A percentile compares a stretch with the other conserved stretches of the same genome.
Conservation (phyloP, 2,888 invertebrate genomes). For the Acheta domesticus region DNA sequence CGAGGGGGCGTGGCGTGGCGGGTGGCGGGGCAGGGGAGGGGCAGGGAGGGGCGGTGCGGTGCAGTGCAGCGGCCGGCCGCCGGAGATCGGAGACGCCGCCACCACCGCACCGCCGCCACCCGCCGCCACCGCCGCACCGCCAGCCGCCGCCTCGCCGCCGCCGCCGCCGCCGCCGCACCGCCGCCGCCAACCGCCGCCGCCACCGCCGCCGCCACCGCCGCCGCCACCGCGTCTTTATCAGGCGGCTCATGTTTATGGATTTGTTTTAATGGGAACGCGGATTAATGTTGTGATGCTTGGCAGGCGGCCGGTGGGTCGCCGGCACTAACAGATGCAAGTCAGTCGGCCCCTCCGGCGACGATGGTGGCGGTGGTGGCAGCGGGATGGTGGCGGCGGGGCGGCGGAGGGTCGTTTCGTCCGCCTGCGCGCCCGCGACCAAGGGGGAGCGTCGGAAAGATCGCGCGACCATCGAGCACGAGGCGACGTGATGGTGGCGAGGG, state of each 20-base stretch:
- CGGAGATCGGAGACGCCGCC: neutral
- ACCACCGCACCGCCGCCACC: neutral
- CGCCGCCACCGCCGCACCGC: neutral
- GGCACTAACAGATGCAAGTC: constrained; percentile 29
- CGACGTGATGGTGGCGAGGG: neutral
- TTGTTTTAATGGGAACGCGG: constrained; percentile 37
- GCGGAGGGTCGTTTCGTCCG: neutral
- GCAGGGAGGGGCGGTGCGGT: neutral
- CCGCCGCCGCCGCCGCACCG: neutral
- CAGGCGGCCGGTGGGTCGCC: constrained; percentile 24
- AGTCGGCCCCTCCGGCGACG: constrained; percentile 12
- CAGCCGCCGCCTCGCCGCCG: no score
- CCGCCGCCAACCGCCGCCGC: neutral
- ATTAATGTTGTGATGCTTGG: constrained; percentile 38
- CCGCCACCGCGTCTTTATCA: constrained; percentile 24
- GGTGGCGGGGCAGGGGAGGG: neutral
- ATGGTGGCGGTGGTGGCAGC: neutral
- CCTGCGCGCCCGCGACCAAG: neutral
- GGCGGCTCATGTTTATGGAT: constrained; percentile 38
- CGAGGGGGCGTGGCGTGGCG: constrained; percentile 22
- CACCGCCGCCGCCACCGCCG: neutral
- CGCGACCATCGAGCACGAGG: neutral
- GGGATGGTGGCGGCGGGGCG: no score
- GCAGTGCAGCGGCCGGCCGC: neutral
- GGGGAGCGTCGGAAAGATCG: constrained; percentile 7